Conservation (phyloP, 2,113 vertebrate species). For the Setophaga petechia region DNA sequence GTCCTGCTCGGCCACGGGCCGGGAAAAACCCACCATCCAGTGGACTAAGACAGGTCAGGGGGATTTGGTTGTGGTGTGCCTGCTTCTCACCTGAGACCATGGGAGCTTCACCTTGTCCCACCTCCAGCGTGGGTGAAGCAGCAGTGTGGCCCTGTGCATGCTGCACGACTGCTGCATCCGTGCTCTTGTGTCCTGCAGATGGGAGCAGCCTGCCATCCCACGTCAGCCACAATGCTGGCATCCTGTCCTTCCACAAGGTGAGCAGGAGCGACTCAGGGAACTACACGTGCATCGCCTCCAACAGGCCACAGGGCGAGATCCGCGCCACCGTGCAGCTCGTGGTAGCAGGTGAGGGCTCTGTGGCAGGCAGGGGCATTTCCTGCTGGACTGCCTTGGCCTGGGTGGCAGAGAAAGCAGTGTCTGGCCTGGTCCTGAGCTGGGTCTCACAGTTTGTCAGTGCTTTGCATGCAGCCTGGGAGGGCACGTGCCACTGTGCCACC, state of each 20-base stretch:
- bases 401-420: not conserved
- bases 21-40: constrained; percentile 86
- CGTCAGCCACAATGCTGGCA: constrained; percentile 82
- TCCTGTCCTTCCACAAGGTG: constrained; percentile 88
- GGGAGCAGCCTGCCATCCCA: constrained; percentile 85
- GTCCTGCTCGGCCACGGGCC: constrained; percentile 90
- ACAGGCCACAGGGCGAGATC: constrained; percentile 92
- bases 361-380: not conserved
- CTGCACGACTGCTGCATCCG: accelerated
- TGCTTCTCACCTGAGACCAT: not conserved
- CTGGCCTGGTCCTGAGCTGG: not conserved
- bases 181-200: constrained; percentile 72
- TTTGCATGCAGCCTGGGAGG: not conserved
- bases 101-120: not conserved
- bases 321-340: constrained; percentile 85
- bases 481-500: not conserved
- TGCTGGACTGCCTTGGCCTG: not conserved
- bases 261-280: constrained; percentile 87
- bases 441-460: not conserved
- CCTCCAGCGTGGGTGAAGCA: accelerated
- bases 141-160: accelerated
- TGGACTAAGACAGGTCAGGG: constrained; percentile 90
- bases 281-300: constrained; percentile 93
- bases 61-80: not conserved
- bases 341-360: constrained; percentile 84